These are phyloP conservation scores for Erebia aethiops DNA, from an alignment of 2,888 invertebrate genomes.

Conservation along the genomic window DNA sequence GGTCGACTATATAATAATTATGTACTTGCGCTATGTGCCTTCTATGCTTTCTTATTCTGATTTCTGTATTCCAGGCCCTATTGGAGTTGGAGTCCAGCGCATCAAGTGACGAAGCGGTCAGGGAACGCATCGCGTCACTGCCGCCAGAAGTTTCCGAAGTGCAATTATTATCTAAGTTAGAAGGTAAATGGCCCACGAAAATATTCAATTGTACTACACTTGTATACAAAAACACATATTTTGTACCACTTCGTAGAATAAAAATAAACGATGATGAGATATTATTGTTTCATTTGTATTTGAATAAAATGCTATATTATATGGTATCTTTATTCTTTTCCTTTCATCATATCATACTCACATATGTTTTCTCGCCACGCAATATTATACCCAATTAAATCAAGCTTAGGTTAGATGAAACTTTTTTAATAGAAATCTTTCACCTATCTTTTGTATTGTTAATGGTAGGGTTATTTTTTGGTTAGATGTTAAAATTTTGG, in stretches of 20 bases:
- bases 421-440: too few relatives aligned
- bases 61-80: constrained; percentile 75
- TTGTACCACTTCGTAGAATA: constrained; percentile 33
- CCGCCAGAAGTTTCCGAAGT: constrained; percentile 98
- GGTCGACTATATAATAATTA: too few relatives aligned
- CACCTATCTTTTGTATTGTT: too few relatives aligned
- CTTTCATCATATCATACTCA: neutral
- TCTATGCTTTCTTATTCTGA: neutral
- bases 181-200: constrained; percentile 81
- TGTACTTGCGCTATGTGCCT: too few relatives aligned
- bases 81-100: constrained; percentile 96
- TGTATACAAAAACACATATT: constrained; percentile 34
- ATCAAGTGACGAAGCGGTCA: constrained; percentile 95
- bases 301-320: constrained; percentile 25
- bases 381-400: neutral
- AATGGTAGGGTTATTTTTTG: too few relatives aligned
- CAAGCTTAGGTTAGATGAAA: too few relatives aligned
- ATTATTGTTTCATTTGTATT: constrained; percentile 47
- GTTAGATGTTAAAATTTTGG: too few relatives aligned
- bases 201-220: constrained; percentile 26
- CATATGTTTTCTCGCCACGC: neutral
- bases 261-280: constrained; percentile 44
- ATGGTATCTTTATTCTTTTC: constrained; percentile 21
- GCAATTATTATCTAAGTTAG: constrained; percentile 91
- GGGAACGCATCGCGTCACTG: constrained; percentile 96